Conservation (phyloP, 2,113 vertebrate species). For the Callionymus lyra region DNA sequence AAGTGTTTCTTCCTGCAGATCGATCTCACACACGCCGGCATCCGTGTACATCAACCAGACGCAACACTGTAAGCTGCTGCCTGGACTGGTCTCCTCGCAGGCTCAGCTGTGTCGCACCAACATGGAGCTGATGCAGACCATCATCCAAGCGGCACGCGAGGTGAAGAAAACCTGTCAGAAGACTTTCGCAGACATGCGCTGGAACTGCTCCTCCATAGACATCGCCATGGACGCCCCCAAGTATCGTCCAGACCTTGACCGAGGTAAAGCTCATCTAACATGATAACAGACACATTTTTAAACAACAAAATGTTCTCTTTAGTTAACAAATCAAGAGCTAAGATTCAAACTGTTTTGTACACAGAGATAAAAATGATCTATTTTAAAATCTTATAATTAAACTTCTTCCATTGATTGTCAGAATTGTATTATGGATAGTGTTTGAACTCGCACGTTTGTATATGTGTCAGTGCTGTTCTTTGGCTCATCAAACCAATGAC, state of each 20-base stretch:
- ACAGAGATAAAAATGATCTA: too few species aligned
- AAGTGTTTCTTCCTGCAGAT: conserved; percentile 54
- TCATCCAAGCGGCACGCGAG: conserved; percentile 83
- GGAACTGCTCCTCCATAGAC: conserved; percentile 97
- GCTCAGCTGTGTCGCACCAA: conserved; percentile 93
- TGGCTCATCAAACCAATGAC: too few species aligned
- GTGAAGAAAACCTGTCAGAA: conserved; percentile 91
- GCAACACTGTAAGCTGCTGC: conserved; percentile 90
- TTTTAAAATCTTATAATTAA: too few species aligned
- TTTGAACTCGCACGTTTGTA: too few species aligned
- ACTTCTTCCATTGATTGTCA: too few species aligned
- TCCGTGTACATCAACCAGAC: conserved; percentile 86
- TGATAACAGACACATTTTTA: too few species aligned
- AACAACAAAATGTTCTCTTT: too few species aligned
- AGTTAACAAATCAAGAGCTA: too few species aligned
- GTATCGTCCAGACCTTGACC: conserved; percentile 89
- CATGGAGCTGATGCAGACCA: conserved; percentile 94
- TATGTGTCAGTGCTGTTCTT: too few species aligned
- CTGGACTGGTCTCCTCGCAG: conserved; percentile 88
- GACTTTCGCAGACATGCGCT: conserved; percentile 90
- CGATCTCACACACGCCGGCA: conserved; percentile 76
- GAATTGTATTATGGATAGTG: too few species aligned
- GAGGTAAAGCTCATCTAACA: conserved; percentile 68
- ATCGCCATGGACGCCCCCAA: conserved; percentile 73
- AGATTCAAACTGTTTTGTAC: too few species aligned